Evolutionary conservation across 2,888 invertebrate species (phyloP), one percentile per base, ranked within the genome.

Genomic region (Amphipyra tragopoginis): DNA sequence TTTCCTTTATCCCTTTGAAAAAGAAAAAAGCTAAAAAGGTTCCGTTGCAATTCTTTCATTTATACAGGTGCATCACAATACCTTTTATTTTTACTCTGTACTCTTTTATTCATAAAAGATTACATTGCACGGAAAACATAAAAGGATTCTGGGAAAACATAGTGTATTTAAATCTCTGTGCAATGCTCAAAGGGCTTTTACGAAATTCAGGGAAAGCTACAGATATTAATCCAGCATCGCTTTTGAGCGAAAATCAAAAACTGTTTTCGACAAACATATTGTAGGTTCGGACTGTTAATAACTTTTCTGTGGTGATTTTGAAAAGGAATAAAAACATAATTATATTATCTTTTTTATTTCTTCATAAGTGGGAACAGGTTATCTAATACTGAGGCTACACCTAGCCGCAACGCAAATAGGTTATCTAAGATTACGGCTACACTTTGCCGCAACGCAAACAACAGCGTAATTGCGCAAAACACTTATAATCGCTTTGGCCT

Each of bases 161-260:
- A 50, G 73, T 58, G 55, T 53, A 60, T 74, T 60, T 66, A 58
- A 47, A 45, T 57, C 50, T 49, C 54, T 62, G 62, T 21, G 33
- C 51, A 42, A 6, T 51, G 47, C 21, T 72, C 68, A 72, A 72
- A 72, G 58, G 58, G 71, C 43, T 72, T 73, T 72, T 15, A 55
- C 42, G 45, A 56, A 64, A 68, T 72, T 55, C 73, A 26, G 45
- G 44, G 26, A 33, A 50, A 9, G 51, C 55, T 57, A 63, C 67
- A 64, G 56, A 68, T 71, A 62, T 72, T 71, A 72, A 63, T 63
- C 38, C 63, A 7, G 73, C 50, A 34, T 67, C 29, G 57, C 45
- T 54, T 57, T 54, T 48, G 34, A 54, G 38, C 49, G 52, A 65
- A 44, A 58, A 72, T 63, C 67, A 63, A 66, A 70, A 53, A 72